Conservation (phyloP, 1,140 invertebrate species). For the Gryon sp. region DNA sequence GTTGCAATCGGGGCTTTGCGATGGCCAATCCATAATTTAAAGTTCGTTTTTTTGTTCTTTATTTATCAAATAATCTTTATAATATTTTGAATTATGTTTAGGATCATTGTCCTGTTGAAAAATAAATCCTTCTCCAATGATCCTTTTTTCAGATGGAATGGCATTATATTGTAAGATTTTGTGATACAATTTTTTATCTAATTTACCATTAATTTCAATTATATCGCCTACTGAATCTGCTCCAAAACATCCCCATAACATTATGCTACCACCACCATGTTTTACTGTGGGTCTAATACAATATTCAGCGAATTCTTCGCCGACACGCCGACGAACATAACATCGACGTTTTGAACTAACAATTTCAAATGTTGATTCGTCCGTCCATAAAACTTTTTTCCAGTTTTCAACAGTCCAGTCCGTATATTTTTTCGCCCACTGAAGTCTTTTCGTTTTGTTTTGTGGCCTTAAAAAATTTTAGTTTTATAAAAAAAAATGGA, state of each 20-base stretch:
- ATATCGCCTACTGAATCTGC: too few relatives aligned
- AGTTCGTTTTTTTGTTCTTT: constrained; percentile 20
- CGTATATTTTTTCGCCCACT: too few relatives aligned
- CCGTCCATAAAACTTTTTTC: neutral
- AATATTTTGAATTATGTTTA: constrained; percentile 15
- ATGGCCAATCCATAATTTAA: constrained; percentile 60
- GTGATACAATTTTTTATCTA: constrained; percentile 16
- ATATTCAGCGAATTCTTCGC: too few relatives aligned
- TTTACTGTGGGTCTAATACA: constrained; percentile 61
- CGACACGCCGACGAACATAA: too few relatives aligned
- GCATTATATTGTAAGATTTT: constrained; percentile 7
- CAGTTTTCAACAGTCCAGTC: neutral
- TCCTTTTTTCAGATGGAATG: constrained; percentile 1
- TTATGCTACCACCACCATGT: constrained; percentile 57
- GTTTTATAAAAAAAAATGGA: too few relatives aligned
- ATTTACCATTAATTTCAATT: too few relatives aligned
- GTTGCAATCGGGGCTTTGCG: constrained; percentile 70
- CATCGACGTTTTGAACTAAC: too few relatives aligned
- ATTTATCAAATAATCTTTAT: constrained; percentile 11
- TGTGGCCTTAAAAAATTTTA: too few relatives aligned
- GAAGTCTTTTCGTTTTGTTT: too few relatives aligned
- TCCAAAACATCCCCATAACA: constrained; percentile 66
- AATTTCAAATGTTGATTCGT: too few relatives aligned
- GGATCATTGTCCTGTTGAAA: constrained; percentile 35
- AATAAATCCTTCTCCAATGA: constrained; percentile 11